These are phyloP conservation scores for Cephalopholis sonnerati DNA, from an alignment of 2,113 vertebrate species.

Conservation along the genomic window DNA sequence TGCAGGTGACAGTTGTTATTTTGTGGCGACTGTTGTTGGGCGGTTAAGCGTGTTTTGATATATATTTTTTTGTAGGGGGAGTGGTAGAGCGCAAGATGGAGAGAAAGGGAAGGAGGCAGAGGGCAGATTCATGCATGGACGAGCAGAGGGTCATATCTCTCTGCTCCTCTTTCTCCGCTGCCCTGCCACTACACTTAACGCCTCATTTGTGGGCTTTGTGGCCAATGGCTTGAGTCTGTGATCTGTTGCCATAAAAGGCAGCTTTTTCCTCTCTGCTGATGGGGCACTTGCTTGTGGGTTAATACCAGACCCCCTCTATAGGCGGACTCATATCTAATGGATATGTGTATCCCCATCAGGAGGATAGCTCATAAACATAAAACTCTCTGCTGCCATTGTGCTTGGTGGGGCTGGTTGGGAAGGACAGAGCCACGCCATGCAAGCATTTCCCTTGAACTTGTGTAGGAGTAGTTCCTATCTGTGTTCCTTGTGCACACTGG, in stretches of 20 bases:
- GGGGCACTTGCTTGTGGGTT: constrained; percentile 76
- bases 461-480: constrained; percentile 60
- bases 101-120: constrained; percentile 37
- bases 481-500: constrained; percentile 60
- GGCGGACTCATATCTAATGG: constrained; percentile 72
- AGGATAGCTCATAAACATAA: constrained; percentile 70
- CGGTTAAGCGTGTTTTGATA: constrained; percentile 42
- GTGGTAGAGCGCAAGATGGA: constrained; percentile 16
- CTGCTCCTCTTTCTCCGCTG: constrained; percentile 58
- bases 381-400: constrained; percentile 56
- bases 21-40: constrained; percentile 39
- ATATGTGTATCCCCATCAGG: constrained; percentile 71
- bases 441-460: constrained; percentile 72
- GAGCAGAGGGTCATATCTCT: constrained; percentile 68
- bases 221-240: constrained; percentile 79
- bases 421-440: constrained; percentile 53
- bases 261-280: constrained; percentile 76
- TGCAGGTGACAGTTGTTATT: constrained; percentile 88
- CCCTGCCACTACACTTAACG: constrained; percentile 76
- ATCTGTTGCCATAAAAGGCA: constrained; percentile 78
- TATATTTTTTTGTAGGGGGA: constrained; percentile 11
- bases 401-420: constrained; percentile 47
- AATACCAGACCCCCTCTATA: constrained; percentile 66
- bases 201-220: constrained; percentile 82
- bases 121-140: constrained; percentile 63